Base-by-base conservation (phyloP, 2,888 invertebrate genomes). In the Lasius fuliginosus region DNA sequence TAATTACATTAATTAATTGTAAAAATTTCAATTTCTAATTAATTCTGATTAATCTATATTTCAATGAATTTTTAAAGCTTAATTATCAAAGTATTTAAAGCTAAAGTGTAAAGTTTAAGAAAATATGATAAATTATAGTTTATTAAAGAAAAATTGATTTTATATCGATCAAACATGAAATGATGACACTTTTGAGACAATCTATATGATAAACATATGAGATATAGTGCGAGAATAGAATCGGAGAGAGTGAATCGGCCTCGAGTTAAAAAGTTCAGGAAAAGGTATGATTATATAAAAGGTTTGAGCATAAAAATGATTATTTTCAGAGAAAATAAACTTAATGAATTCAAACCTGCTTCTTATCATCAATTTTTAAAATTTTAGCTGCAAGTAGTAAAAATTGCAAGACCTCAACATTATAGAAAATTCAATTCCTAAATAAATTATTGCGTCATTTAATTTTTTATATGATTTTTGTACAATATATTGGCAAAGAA, bases 251-350 rank as follows among this genome's bases (percentile, higher is more conserved):
- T 23, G 23, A 71, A 58, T 58, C 42, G 8, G 58, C 73, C 27
- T 42, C 27, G 60, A 74, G 15, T 42, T 74, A 42, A 40, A 27
- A 60, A 30, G 30, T 42, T 74, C 8, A n/a, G n/a, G 2, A 42
- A 42, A 11, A 73, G 74, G 60, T 74, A 74, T 60, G 73, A 58
- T 27, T 2, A 18, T n/a, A n/a, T n/a, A 49, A 49, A 49, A 18
- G n/a, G 3, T 42, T 23, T 60, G 18, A 42, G 46, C 9, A 46
- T 27, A 68, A 40, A 74, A 74, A 27, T 58, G 42, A n/a, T 74
- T 27, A 11, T 56, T 23, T 73, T 40, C 30, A 58, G 18, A 40
- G 12, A 58, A 15, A 2, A 4, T 33, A 53, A 56, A 36, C 36
- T 2, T 40, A 53, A 23, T 4, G 5, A 18, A 73, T 30, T 49